Conservation (phyloP, 2,888 invertebrate species). For the Nyleta sp. region DNA sequence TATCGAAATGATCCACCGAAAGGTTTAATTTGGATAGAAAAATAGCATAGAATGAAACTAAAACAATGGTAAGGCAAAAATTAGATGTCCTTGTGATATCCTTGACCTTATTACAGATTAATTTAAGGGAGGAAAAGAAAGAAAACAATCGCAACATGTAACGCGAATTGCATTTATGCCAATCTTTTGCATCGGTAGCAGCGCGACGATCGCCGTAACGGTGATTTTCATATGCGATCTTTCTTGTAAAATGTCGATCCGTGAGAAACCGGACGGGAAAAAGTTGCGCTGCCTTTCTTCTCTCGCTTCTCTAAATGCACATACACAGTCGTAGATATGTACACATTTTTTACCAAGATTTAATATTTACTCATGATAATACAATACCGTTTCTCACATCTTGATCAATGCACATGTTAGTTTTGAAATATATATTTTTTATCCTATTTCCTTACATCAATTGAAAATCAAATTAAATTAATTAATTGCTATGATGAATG, state of each 20-base stretch:
- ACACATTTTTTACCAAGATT: slow-evolving; percentile 7
- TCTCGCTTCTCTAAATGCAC: slow-evolving; percentile 17
- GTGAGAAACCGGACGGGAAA: slow-evolving; percentile 61
- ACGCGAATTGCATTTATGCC: slow-evolving; percentile 30
- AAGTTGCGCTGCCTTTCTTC: slow-evolving; percentile 52
- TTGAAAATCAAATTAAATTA: too few species aligned
- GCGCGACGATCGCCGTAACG: slow-evolving; percentile 59
- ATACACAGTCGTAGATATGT: slow-evolving; percentile 15
- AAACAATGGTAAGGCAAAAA: too few species aligned
- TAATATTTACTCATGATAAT: slow-evolving; percentile 41
- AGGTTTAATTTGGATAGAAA: too few species aligned
- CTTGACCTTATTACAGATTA: too few species aligned
- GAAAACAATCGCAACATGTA: slow-evolving; percentile 19
- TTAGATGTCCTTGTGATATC: too few species aligned
- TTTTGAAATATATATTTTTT: too few species aligned
- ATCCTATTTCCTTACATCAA: too few species aligned
- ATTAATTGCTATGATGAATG: too few species aligned
- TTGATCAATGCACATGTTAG: not conserved
- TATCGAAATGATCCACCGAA: too few species aligned
- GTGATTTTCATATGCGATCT: slow-evolving; percentile 64
- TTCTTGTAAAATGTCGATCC: slow-evolving; percentile 58
- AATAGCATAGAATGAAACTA: too few species aligned
- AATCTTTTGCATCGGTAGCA: slow-evolving; percentile 38
- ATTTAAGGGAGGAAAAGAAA: too few species aligned
- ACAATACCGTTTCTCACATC: not conserved